A percentile compares a stretch with the other conserved stretches of the same genome.
phyloP scores from a whole-genome alignment of 2,797 vertebrate genomes.

The Xiphophorus birchmanni region DNA sequence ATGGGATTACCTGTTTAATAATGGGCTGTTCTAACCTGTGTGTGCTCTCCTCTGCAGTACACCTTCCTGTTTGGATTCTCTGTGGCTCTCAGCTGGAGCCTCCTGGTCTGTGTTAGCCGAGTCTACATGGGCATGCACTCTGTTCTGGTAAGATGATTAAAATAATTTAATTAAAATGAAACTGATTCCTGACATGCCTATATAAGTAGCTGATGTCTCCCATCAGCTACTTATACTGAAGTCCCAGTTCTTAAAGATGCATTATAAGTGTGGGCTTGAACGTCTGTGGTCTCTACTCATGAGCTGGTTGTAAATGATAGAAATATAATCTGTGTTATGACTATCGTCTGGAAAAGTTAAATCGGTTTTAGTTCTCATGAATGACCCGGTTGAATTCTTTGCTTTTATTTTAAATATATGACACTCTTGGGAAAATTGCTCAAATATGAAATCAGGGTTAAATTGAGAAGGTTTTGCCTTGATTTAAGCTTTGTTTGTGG shows the following conservation, averaged over 20 bases:
- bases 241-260: neutral
- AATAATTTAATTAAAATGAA: slow-evolving; percentile 2
- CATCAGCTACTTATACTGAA: neutral
- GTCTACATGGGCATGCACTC: slow-evolving; percentile 99
- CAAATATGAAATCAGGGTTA: neutral
- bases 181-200: neutral
- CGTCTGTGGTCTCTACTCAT: neutral
- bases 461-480: neutral
- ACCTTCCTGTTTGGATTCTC: slow-evolving; percentile 88
- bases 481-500: neutral
- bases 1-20: neutral
- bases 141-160: slow-evolving; percentile 86
- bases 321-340: neutral
- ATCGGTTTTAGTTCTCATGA: neutral
- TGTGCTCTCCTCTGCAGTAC: slow-evolving; percentile 80
- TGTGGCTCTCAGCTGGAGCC: slow-evolving; percentile 90
- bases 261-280: neutral
- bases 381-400: neutral
- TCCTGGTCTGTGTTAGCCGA: slow-evolving; percentile 94
- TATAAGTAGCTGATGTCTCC: neutral
- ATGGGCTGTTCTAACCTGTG: neutral
- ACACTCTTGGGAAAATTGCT: neutral
- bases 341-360: neutral
- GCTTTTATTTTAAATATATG: neutral
- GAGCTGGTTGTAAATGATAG: neutral